A percentile compares a stretch with the other conserved stretches of the same genome.
phyloP scores from a whole-genome alignment of 2,797 vertebrate genomes.

The Phrynocephalus guinanensis region DNA sequence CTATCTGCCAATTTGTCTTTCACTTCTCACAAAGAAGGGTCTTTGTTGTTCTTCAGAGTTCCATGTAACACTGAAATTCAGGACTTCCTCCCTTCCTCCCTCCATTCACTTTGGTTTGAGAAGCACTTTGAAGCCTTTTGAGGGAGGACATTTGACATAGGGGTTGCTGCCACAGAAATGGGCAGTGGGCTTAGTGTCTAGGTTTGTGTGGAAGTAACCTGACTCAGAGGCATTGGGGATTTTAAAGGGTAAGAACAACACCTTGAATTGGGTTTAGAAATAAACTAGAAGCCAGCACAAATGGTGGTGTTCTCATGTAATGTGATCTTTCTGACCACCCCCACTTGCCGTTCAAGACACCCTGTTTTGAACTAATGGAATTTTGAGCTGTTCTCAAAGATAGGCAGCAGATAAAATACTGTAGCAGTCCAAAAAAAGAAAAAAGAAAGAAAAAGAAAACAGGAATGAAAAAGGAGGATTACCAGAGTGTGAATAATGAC shows the following conservation, averaged over 20 bases:
- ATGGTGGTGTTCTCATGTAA: neutral
- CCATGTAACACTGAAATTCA: neutral
- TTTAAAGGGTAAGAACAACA: neutral
- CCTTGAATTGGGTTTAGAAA: neutral
- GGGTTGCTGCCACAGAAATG: too few species aligned
- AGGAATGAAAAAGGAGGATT: too few species aligned
- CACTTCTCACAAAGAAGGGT: neutral
- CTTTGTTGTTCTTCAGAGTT: neutral
- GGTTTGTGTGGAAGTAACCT: too few species aligned
- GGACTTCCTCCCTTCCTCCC: too few species aligned
- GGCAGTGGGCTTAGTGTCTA: too few species aligned
- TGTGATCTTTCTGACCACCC: neutral
- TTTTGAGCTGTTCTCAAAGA: neutral
- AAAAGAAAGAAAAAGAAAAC: too few species aligned
- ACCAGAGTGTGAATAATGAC: neutral
- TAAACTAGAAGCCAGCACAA: neutral
- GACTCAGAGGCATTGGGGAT: too few species aligned
- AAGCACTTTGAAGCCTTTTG: too few species aligned
- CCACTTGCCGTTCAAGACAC: neutral
- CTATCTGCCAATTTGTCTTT: neutral
- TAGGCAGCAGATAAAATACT: neutral
- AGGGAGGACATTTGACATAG: too few species aligned
- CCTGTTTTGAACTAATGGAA: neutral
- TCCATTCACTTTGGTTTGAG: too few species aligned
- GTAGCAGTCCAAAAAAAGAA: neutral